Evolutionary conservation across 1,140 invertebrate species (phyloP), one percentile per base, ranked within the genome.

Genomic region (Bombus waltoni): DNA sequence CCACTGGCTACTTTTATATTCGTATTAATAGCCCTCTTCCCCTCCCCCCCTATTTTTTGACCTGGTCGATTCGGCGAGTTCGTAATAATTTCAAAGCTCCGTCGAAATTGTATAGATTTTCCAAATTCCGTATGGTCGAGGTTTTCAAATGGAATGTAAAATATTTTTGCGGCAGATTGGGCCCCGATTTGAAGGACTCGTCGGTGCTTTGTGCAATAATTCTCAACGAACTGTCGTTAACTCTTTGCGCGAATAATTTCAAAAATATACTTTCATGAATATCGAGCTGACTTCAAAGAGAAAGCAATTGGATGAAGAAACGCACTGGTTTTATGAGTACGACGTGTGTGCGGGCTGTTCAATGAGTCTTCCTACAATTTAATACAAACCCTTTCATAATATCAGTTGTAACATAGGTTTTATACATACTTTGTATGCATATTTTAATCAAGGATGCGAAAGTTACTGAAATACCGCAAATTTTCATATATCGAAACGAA

Each of bases 1-100:
- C 66, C 83, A 65, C 79, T 65, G 76, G 53, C 15, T 59, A 73
- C 77, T 47, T 47, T 72, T 57, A 10, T 59, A 80, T 80, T 72
- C 57, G 57, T 65, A 85, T 65, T 85, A 80, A 80, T 53, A 73
- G 28, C 47, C 18, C 18, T n/a, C 35, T 44, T 10, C 22, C 25
- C 15, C 32, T 38, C 3, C 1, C 68, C 3, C 4, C 22, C 11
- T 38, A 13, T 75, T 78, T 70, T 47, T 59, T 70, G 10, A 42
- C 22, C 15, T 28, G 42, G 5, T 18, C 38, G 25, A 10, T 47
- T 18, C 35, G 22, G 25, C 42, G 15, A 78, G n/a, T 53, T 85
- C 15, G 25, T 53, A 80, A 47, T 59, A 72, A 62, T 85, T 80
- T 72, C 53, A n/a, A 65, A 53, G 47, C 28, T 73, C 28, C 68